Evolutionary conservation across 2,888 invertebrate genomes (phyloP).

Genomic region (Coenonympha arcania): DNA sequence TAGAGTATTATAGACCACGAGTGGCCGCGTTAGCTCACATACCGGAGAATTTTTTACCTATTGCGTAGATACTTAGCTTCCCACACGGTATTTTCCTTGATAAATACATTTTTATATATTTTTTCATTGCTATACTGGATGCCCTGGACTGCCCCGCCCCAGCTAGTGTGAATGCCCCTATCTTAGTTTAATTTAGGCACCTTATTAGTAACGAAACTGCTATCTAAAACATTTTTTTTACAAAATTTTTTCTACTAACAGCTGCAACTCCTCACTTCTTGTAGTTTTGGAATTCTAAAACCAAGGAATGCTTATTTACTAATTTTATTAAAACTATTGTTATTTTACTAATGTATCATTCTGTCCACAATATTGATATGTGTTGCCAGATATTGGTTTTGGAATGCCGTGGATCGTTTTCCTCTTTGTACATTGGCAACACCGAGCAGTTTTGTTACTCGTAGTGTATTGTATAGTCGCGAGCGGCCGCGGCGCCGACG

Average conservation of each 20-base stretch:
- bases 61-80: constrained; percentile 56
- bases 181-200: constrained; percentile 62
- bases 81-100: constrained; percentile 53
- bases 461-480: constrained; percentile 29
- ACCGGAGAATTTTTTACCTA: constrained; percentile 52
- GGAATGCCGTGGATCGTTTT: constrained; percentile 47
- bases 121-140: constrained; percentile 69
- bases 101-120: constrained; percentile 44
- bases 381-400: constrained; percentile 43
- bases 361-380: background rate
- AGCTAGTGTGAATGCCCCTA: constrained; percentile 70
- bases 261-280: constrained; percentile 45
- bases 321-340: background rate
- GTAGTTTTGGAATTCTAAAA: constrained; percentile 57
- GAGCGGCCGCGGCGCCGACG: constrained; percentile 33
- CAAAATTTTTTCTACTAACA: constrained; percentile 40
- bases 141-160: constrained; percentile 63
- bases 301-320: constrained; percentile 35
- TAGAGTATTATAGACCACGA: background rate
- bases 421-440: constrained; percentile 40
- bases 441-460: constrained; percentile 54
- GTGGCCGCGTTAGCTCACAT: constrained; percentile 65
- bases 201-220: constrained; percentile 59
- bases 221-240: constrained; percentile 45
- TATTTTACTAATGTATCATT: background rate